Evolutionary conservation across 1,140 invertebrate genomes (phyloP).

Genomic region (Heliconius melpomene): DNA sequence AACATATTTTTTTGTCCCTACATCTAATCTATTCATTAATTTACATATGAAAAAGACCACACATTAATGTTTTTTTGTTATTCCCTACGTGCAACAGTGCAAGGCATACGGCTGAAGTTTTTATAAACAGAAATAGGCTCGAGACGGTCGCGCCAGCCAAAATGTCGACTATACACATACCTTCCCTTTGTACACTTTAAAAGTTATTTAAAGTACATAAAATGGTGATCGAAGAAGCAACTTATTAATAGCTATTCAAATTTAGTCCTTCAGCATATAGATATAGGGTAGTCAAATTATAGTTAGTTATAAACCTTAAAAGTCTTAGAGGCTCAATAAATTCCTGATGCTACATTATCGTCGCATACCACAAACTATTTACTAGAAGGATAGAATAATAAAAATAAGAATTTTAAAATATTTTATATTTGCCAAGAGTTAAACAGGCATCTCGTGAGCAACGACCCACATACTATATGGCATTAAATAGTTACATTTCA

Average conservation of each 20-base stretch:
- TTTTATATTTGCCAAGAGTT: not conserved
- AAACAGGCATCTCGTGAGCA: not conserved
- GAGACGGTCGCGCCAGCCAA: conserved; percentile 18
- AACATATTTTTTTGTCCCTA: conserved; percentile 19
- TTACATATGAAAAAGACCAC: conserved; percentile 40
- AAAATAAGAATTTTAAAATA: not conserved
- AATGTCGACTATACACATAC: conserved; percentile 22
- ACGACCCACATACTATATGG: not conserved
- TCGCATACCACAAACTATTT: not conserved
- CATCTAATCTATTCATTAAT: conserved; percentile 28
- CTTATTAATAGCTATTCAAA: not conserved
- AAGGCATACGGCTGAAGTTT: conserved; percentile 34
- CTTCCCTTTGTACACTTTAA: conserved; percentile 12
- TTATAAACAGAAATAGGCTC: conserved; percentile 36
- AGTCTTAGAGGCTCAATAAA: not conserved
- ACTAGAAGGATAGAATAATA: not conserved
- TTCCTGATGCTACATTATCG: not conserved
- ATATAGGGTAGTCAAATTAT: not conserved
- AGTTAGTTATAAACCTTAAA: not conserved
- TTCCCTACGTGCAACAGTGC: conserved; percentile 35
- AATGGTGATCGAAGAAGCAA: not conserved
- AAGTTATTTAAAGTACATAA: conserved; percentile 16
- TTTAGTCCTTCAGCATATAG: not conserved
- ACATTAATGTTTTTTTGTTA: conserved; percentile 35
- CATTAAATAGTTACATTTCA: not conserved